Evolutionary conservation across 2,797 vertebrate genomes (phyloP).

Genomic region (Spheniscus humboldti): DNA sequence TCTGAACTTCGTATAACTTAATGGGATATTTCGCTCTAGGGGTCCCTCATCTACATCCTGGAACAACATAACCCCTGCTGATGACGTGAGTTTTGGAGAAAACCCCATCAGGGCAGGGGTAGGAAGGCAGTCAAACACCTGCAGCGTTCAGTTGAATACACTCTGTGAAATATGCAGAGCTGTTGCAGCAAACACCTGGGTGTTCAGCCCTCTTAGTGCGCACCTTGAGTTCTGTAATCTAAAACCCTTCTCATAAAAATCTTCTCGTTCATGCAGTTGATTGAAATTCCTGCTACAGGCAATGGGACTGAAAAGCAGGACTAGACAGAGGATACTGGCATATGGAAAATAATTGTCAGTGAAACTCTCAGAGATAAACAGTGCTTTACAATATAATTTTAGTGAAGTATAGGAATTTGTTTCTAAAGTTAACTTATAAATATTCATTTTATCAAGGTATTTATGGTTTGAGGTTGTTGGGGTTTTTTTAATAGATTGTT

Average conservation of each 20-base stretch:
- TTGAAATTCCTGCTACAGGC: background rate
- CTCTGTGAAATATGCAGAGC: background rate
- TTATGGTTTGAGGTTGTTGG: background rate
- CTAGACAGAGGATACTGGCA: background rate
- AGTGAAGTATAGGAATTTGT: background rate
- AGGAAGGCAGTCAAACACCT: background rate
- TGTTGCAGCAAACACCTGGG: background rate
- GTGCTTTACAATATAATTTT: background rate
- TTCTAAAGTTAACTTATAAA: background rate
- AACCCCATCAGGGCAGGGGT: background rate
- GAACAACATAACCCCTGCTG: background rate
- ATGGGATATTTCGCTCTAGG: background rate
- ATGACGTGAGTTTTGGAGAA: background rate
- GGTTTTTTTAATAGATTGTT: background rate
- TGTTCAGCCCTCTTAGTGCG: background rate
- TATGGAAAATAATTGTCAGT: background rate
- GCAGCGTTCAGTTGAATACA: background rate
- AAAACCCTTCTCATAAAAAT: background rate
- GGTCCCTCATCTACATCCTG: accelerated
- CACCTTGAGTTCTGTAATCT: background rate
- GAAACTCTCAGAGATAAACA: background rate
- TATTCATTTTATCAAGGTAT: background rate
- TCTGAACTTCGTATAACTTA: background rate
- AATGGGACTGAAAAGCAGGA: background rate
- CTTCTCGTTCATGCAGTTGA: background rate